phyloP scores from a whole-genome alignment of 1,140 invertebrate genomes.

The Platorchestia sp. region DNA sequence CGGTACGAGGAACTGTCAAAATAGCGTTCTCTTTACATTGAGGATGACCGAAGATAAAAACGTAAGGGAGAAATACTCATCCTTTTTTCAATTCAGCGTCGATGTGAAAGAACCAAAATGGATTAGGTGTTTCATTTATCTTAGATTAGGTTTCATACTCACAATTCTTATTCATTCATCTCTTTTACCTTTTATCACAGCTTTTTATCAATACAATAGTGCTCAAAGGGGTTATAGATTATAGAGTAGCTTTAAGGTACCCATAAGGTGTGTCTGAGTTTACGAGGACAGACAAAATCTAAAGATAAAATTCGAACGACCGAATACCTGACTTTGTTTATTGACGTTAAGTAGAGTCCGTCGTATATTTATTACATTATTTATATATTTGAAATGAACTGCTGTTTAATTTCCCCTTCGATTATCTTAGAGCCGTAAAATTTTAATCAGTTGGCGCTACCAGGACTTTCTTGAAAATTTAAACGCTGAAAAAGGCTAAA shows the following conservation, averaged over 20 bases:
- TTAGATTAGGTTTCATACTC: background rate
- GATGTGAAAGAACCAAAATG: background rate
- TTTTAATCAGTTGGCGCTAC: too few relatives aligned
- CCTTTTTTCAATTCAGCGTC: background rate
- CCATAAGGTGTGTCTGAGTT: background rate
- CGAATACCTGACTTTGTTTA: conserved; percentile 20
- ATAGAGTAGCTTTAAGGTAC: background rate
- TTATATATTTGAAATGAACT: background rate
- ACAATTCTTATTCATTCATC: background rate
- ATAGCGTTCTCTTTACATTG: background rate
- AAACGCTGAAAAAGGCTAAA: too few relatives aligned
- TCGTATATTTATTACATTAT: conserved; percentile 15
- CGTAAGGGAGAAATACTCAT: background rate
- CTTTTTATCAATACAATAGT: background rate
- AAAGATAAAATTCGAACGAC: background rate
- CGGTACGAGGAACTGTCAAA: background rate
- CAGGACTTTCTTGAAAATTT: too few relatives aligned
- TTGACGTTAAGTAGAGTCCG: background rate
- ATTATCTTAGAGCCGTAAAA: too few relatives aligned
- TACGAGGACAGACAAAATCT: background rate
- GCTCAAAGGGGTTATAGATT: background rate
- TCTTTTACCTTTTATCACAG: background rate
- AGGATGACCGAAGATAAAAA: background rate
- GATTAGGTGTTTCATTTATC: background rate
- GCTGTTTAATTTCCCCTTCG: background rate